These are phyloP conservation scores for Lamprologus tigripictilis DNA, from an alignment of 2,113 vertebrate species.

Conservation along the genomic window DNA sequence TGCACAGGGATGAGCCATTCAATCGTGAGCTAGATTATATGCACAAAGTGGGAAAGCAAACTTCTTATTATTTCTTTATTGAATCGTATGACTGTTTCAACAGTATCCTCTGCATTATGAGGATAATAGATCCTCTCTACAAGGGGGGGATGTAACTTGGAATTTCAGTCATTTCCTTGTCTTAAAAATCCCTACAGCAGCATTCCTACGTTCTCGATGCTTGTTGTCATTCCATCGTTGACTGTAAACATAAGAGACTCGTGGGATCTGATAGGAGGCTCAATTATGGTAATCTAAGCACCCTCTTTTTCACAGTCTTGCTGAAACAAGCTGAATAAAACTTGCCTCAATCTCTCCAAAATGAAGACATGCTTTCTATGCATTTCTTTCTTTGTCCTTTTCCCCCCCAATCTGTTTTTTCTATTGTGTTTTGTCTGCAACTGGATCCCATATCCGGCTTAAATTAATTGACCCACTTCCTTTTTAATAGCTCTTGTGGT, in stretches of 20 bases:
- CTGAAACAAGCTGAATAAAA: constrained; percentile 39
- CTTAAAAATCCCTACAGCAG: neutral
- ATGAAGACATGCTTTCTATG: neutral
- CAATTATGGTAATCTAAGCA: constrained; percentile 35
- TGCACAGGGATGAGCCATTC: constrained; percentile 26
- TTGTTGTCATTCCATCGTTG: constrained; percentile 31
- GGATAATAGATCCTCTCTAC: neutral
- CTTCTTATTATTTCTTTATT: neutral
- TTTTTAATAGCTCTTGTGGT: constrained; percentile 34
- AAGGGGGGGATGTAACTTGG: neutral
- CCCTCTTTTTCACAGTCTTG: constrained; percentile 6
- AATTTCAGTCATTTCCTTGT: constrained; percentile 13
- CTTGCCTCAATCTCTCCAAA: neutral
- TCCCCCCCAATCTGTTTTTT: neutral
- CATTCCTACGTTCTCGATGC: neutral
- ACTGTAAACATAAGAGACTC: constrained; percentile 37
- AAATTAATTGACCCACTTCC: constrained; percentile 40
- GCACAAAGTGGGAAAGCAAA: constrained; percentile 12
- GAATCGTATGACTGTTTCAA: neutral
- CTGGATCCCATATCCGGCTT: constrained; percentile 11
- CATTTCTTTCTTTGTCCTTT: neutral
- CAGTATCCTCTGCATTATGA: neutral
- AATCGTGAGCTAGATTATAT: constrained; percentile 48
- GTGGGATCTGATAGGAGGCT: constrained; percentile 26
- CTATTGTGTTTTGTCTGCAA: neutral